Percentiles rank a stretch among this genome's conserved stretches.
These are phyloP conservation scores for Mythimna loreyi DNA, from an alignment of 2,888 invertebrate species.

Conservation along the genomic window DNA sequence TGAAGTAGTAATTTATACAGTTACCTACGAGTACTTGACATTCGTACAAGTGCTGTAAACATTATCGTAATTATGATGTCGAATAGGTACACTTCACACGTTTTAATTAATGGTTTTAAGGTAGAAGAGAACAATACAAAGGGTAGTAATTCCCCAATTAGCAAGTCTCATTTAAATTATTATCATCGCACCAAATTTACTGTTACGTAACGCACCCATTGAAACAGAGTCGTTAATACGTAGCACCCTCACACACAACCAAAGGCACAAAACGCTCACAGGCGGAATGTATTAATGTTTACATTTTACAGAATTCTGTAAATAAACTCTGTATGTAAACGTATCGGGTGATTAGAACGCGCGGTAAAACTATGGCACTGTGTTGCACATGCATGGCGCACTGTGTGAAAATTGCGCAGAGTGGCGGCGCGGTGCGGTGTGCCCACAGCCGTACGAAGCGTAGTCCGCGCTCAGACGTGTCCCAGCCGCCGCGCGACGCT, in stretches of 20 bases:
- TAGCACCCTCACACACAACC: not conserved
- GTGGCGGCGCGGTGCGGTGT: constrained; percentile 77
- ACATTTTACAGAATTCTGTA: constrained; percentile 52
- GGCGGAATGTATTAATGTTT: constrained; percentile 49
- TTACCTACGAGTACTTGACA: not conserved
- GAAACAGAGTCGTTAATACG: not conserved
- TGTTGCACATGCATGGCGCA: constrained; percentile 68
- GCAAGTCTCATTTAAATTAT: constrained; percentile 4
- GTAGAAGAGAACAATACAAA: not conserved
- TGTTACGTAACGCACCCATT: constrained; percentile 7
- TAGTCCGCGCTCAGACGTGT: constrained; percentile 74
- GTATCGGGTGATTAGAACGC: constrained; percentile 59
- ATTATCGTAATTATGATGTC: not conserved
- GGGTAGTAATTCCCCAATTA: constrained; percentile 5
- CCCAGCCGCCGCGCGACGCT: constrained; percentile 76
- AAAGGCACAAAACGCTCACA: constrained; percentile 19
- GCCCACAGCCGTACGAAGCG: constrained; percentile 70
- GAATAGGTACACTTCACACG: not conserved
- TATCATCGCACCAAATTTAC: constrained; percentile 4
- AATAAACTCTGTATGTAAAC: constrained; percentile 53
- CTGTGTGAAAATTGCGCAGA: constrained; percentile 83
- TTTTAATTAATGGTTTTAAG: not conserved
- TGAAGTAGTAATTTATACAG: not conserved
- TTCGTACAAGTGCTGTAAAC: not conserved
- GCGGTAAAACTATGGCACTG: constrained; percentile 45